Conservation (phyloP, 2,113 vertebrate species). For the Macquaria australasica region DNA sequence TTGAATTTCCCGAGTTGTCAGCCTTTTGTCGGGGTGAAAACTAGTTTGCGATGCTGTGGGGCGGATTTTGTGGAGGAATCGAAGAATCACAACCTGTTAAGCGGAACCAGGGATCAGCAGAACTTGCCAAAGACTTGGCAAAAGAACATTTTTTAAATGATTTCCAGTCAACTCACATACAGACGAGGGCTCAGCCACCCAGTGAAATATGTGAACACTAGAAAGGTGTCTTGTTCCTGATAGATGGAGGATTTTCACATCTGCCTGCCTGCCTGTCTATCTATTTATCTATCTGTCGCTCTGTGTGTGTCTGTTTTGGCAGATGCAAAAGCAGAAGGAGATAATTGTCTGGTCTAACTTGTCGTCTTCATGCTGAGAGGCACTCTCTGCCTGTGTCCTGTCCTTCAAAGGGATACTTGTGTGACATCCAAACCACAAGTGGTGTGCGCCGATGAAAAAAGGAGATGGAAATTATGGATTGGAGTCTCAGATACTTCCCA, state of each 20-base stretch:
- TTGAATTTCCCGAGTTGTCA: constrained; percentile 44
- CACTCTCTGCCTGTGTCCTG: constrained; percentile 33
- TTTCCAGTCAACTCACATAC: constrained; percentile 58
- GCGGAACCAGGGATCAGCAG: constrained; percentile 63
- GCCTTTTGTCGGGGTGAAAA: constrained; percentile 43
- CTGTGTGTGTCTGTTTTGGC: background rate
- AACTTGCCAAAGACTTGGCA: constrained; percentile 71
- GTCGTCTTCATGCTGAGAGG: constrained; percentile 38
- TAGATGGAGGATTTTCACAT: constrained; percentile 37
- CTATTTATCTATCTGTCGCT: background rate
- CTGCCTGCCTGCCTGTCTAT: constrained; percentile 2
- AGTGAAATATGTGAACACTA: constrained; percentile 32
- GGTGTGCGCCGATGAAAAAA: constrained; percentile 32
- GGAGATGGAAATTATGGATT: constrained; percentile 23
- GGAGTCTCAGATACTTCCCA: background rate
- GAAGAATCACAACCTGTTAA: constrained; percentile 43
- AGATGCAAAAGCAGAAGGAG: constrained; percentile 33
- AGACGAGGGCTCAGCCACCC: constrained; percentile 45
- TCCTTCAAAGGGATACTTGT: constrained; percentile 46
- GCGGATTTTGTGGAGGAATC: constrained; percentile 42
- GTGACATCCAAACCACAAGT: constrained; percentile 37
- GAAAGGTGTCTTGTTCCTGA: constrained; percentile 28
- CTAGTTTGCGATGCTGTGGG: constrained; percentile 29
- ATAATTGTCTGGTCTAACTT: constrained; percentile 55
- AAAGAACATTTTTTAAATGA: constrained; percentile 63